Evolutionary conservation across 35 echinoderm and acorn worm species (phyloP).

Genomic region (Nesometra sesokonis): DNA sequence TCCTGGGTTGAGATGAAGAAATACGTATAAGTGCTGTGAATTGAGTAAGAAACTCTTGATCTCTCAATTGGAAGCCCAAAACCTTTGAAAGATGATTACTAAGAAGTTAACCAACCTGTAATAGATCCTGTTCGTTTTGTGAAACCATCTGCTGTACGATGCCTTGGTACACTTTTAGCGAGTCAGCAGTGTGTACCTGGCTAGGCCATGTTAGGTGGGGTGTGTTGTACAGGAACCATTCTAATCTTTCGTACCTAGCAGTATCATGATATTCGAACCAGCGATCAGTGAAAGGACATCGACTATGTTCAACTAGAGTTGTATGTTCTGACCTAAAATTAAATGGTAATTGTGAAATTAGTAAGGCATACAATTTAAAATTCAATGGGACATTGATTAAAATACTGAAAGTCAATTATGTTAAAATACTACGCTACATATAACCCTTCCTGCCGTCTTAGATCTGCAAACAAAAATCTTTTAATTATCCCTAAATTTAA

Average conservation of each 20-base stretch:
- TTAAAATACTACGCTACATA: too few relatives aligned
- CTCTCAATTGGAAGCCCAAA: too few relatives aligned
- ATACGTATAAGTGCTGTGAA: too few relatives aligned
- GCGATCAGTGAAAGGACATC: background rate
- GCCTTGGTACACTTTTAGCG: constrained; percentile 6
- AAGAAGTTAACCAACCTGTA: background rate
- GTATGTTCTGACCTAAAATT: background rate
- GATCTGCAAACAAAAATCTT: too few relatives aligned
- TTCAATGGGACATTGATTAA: too few relatives aligned
- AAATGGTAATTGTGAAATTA: too few relatives aligned
- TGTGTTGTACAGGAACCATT: background rate
- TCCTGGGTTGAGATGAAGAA: too few relatives aligned
- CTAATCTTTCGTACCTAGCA: background rate
- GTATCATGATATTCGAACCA: background rate
- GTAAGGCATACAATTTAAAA: too few relatives aligned
- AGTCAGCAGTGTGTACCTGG: background rate
- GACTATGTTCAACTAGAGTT: background rate
- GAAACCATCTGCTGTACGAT: background rate
- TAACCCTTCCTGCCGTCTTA: too few relatives aligned
- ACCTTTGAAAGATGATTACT: background rate
- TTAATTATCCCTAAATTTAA: too few relatives aligned
- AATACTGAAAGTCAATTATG: too few relatives aligned
- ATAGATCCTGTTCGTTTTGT: background rate
- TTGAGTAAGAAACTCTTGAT: too few relatives aligned
- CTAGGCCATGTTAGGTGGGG: background rate